Evolutionary conservation across 2,888 invertebrate genomes (phyloP), one percentile per base, ranked within the genome.

Genomic region (Torymus tubicola): DNA sequence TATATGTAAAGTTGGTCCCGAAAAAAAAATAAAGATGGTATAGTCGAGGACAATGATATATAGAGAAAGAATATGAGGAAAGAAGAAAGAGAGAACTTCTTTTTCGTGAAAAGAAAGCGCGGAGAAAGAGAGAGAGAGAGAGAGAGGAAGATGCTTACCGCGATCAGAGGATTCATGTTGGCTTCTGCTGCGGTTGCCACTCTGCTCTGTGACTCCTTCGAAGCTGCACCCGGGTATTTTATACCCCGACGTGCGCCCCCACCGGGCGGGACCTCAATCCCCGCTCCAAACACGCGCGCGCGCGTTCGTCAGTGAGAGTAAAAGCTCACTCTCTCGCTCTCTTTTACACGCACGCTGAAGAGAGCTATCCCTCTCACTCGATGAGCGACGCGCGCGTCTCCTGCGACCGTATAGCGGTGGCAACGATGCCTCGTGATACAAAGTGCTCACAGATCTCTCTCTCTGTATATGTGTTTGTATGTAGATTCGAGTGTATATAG

Each of bases 151-250:
- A 81, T 88, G 88, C 90, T 91, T 91, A 91, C 90, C 90, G 89
- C 90, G 89, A 90, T 88, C 87, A 91, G 89, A 88, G 89, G 89
- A 89, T 89, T 89, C 90, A 91, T 91, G 88, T 88, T 89, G 90
- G 89, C 89, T 89, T 88, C 89, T 88, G 88, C 89, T 82, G 78
- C 81, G 81, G 87, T 88, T 90, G 90, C 90, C 90, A 90, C 88
- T 89, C 87, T 87, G 89, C 88, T 90, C 88, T 90, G 90, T 90
- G 90, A 90, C 90, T 90, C 87, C 83, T 86, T 85, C 85, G 87
- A 87, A 88, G 89, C 88, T 89, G 86, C 87, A 88, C 84, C 87
- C 85, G 89, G 88, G 87, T 88, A 88, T 88, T 91, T 90, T 91
- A 91, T 91, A 91, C 88, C 87, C 87, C 88, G 84, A 78, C 68